These are phyloP conservation scores for Gopherus evgoodei DNA, from an alignment of 2,113 vertebrate genomes.

Conservation along the genomic window DNA sequence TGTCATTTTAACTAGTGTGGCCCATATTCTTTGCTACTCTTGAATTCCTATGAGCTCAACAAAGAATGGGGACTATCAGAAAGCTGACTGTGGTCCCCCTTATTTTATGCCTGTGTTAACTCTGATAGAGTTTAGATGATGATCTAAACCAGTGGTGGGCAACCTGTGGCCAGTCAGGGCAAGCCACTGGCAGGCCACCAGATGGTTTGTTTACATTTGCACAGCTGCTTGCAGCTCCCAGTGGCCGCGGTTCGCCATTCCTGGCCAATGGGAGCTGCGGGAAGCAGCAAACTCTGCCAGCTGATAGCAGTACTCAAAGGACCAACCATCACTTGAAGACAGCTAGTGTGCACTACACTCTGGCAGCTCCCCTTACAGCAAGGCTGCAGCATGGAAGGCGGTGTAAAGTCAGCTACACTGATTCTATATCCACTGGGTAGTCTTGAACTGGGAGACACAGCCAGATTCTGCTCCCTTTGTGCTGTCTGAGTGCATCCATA, in stretches of 20 bases:
- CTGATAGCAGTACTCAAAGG: neutral
- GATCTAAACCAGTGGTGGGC: neutral
- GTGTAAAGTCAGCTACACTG: constrained; percentile 20
- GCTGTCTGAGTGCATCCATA: neutral
- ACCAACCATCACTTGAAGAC: neutral
- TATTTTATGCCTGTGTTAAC: neutral
- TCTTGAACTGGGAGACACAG: neutral
- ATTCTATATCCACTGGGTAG: neutral
- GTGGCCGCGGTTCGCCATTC: too few relatives aligned
- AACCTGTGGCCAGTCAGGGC: too few relatives aligned
- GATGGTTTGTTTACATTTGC: too few relatives aligned
- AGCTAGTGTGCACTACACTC: constrained; percentile 7
- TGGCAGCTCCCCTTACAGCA: neutral
- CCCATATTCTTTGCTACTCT: neutral
- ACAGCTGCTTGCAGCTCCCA: too few relatives aligned
- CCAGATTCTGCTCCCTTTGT: constrained; percentile 1
- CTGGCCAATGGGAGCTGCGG: too few relatives aligned
- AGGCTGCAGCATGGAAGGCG: neutral
- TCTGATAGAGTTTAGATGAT: neutral
- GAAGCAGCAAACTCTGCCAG: neutral
- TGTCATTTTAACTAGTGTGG: constrained; percentile 31
- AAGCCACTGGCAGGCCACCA: too few relatives aligned
- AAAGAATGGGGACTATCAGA: neutral
- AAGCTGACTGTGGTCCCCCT: constrained; percentile 42
- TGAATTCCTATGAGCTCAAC: neutral